Conservation (phyloP, 2,888 invertebrate genomes). For the Diabrotica balteata region DNA sequence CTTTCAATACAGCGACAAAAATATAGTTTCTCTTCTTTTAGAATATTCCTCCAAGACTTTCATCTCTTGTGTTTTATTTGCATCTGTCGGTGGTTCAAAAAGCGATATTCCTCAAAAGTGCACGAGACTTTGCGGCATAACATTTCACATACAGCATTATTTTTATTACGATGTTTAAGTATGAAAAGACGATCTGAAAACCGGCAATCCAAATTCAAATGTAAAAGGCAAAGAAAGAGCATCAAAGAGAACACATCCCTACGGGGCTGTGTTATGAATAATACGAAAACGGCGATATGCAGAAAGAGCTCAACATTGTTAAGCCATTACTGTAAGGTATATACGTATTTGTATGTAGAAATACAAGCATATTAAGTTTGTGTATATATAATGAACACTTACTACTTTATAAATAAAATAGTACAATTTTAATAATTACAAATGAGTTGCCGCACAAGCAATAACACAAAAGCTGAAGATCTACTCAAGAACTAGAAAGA, state of each 20-base stretch:
- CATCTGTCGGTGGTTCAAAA: not conserved
- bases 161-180: conserved; percentile 24
- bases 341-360: conserved; percentile 13
- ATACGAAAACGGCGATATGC: conserved; percentile 9
- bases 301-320: conserved; percentile 14
- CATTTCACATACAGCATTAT: conserved; percentile 19
- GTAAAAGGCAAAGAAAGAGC: conserved; percentile 15
- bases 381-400: no score
- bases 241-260: conserved; percentile 15
- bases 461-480: no score
- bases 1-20: no score
- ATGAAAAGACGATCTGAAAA: conserved; percentile 24
- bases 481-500: no score
- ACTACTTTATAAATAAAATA: no score
- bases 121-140: conserved; percentile 6
- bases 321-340: conserved; percentile 13
- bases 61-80: no score
- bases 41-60: no score
- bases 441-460: no score
- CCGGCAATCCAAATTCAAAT: conserved; percentile 24
- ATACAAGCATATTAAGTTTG: not conserved
- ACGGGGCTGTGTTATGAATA: conserved; percentile 7
- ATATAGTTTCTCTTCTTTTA: no score
- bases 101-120: conserved; percentile 11
- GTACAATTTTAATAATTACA: no score